phyloP scores from a whole-genome alignment of 2,113 vertebrate genomes.

The Paramisgurnus dabryanus region DNA sequence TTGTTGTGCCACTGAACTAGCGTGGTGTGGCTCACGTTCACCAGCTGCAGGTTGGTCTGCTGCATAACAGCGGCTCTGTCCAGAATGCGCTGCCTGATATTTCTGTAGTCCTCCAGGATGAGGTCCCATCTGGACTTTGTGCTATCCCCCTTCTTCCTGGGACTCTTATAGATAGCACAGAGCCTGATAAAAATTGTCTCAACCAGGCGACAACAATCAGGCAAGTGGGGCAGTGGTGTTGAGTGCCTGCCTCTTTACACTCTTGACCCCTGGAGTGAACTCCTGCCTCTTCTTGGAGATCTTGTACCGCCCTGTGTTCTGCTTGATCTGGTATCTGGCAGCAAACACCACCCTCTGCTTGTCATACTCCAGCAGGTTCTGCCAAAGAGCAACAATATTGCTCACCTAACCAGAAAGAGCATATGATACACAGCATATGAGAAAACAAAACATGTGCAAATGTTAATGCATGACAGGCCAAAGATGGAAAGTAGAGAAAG shows the following conservation, averaged over 20 bases:
- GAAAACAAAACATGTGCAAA: constrained; percentile 5
- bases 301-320: constrained; percentile 26
- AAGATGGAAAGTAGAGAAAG: neutral
- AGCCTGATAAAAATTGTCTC: constrained; percentile 42
- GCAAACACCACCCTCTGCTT: constrained; percentile 41
- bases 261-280: constrained; percentile 37
- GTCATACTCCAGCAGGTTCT: constrained; percentile 20
- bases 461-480: constrained; percentile 17
- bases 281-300: constrained; percentile 22
- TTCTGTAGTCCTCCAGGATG: constrained; percentile 10
- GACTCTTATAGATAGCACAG: constrained; percentile 11
- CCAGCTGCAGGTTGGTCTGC: constrained; percentile 32
- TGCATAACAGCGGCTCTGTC: constrained; percentile 23
- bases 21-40: constrained; percentile 40
- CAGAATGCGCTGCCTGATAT: constrained; percentile 13
- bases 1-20: constrained; percentile 46
- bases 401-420: constrained; percentile 10
- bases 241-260: neutral
- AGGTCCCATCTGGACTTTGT: constrained; percentile 26
- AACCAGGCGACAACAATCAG: constrained; percentile 35
- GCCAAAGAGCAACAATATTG: constrained; percentile 23
- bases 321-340: constrained; percentile 28
- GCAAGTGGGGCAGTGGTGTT: neutral
- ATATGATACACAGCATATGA: constrained; percentile 9
- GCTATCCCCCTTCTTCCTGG: neutral